Conservation (phyloP, 1,140 invertebrate species). For the Grapholita molesta region DNA sequence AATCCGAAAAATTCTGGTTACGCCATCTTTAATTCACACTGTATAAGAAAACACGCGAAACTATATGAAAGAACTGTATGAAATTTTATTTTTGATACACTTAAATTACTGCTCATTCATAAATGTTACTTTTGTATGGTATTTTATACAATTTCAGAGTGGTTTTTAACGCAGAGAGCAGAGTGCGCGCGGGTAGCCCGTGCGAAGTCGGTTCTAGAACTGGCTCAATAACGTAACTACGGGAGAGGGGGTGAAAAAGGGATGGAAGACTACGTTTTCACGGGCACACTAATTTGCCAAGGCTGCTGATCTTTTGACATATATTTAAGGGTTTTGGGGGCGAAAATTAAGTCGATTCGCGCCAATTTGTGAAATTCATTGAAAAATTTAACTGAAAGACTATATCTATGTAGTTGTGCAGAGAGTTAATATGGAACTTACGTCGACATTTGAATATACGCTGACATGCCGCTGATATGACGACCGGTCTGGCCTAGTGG, state of each 20-base stretch:
- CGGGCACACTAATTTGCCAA: neutral
- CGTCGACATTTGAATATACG: no score
- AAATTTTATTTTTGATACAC: neutral
- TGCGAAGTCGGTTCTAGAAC: neutral
- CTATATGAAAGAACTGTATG: neutral
- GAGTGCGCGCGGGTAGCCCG: neutral
- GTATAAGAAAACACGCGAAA: neutral
- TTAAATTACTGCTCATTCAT: neutral
- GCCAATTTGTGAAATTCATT: no score
- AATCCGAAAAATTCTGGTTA: neutral
- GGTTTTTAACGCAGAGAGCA: neutral
- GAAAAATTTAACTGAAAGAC: no score
- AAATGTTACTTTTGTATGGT: neutral
- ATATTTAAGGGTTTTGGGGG: neutral
- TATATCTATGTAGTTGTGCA: no score
- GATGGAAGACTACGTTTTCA: neutral
- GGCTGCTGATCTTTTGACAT: neutral
- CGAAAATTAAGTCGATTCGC: neutral
- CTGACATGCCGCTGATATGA: no score
- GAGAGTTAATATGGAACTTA: no score
- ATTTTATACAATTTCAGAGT: neutral
- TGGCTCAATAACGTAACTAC: slow-evolving; percentile 8
- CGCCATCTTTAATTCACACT: neutral
- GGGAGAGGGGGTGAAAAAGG: neutral
- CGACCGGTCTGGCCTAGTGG: no score